phyloP scores from a whole-genome alignment of 2,797 vertebrate genomes.

The Macrochelys suwanniensis region DNA sequence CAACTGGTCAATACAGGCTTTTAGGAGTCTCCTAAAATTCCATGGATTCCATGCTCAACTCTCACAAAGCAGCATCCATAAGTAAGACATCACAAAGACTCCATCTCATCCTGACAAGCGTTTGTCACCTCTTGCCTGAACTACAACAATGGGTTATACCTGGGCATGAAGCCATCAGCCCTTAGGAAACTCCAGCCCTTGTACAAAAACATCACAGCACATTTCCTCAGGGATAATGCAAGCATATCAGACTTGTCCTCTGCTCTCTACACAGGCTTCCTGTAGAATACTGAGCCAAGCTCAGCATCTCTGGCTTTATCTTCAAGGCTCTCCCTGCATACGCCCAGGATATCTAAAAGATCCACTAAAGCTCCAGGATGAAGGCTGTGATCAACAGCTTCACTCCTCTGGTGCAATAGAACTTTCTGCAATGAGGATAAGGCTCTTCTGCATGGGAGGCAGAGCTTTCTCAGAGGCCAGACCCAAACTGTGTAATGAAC shows the following conservation, averaged over 20 bases:
- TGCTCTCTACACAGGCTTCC: accelerated
- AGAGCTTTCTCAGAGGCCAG: not conserved
- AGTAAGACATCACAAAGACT: not conserved
- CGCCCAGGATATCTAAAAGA: not conserved
- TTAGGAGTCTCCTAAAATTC: not conserved
- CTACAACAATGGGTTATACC: accelerated
- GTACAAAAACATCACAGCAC: accelerated
- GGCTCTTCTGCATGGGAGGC: not conserved
- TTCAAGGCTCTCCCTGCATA: not conserved
- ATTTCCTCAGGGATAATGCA: not conserved
- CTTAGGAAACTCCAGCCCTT: accelerated
- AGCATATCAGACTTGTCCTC: accelerated
- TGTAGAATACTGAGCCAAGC: not conserved
- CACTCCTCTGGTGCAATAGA: not conserved
- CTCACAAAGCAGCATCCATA: not conserved
- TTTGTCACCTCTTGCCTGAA: not conserved
- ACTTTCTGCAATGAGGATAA: accelerated
- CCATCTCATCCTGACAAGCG: not conserved
- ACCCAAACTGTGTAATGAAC: not conserved
- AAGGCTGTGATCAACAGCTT: accelerated
- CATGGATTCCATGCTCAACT: not conserved
- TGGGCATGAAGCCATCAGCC: not conserved
- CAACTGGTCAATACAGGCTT: accelerated
- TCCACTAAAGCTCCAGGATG: accelerated
- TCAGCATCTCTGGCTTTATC: accelerated